Evolutionary conservation across 2,888 invertebrate genomes (phyloP).

Genomic region (Xestia c-nigrum): DNA sequence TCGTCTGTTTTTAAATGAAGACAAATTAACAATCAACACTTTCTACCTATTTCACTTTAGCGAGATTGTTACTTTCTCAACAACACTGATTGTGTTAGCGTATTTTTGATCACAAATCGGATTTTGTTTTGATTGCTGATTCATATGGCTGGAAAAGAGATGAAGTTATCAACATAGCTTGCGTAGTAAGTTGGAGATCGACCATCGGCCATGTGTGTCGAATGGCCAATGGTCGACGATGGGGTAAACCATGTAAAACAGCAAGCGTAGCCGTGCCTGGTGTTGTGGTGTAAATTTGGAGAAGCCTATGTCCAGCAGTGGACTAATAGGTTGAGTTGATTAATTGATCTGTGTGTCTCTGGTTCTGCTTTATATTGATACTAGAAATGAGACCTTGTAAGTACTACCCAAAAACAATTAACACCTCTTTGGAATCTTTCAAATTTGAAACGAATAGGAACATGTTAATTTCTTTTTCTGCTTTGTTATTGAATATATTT

Average conservation of each 20-base stretch:
- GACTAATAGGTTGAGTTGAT: neutral
- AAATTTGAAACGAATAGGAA: neutral
- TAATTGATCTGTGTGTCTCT: neutral
- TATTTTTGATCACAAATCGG: neutral
- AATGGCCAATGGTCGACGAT: neutral
- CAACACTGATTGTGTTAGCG: constrained; percentile 6
- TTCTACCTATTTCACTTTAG: constrained; percentile 42
- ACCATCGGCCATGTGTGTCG: neutral
- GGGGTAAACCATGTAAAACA: neutral
- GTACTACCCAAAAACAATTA: neutral
- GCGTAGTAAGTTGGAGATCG: neutral
- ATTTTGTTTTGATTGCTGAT: neutral
- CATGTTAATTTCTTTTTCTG: neutral
- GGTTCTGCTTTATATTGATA: neutral
- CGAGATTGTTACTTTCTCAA: constrained; percentile 37
- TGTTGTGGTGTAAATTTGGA: neutral
- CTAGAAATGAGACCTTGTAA: neutral
- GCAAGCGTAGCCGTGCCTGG: neutral
- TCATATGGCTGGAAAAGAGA: neutral
- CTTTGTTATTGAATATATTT: neutral
- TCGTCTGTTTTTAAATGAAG: constrained; percentile 31
- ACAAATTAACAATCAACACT: constrained; percentile 47
- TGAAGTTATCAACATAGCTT: neutral
- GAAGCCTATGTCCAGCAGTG: neutral
- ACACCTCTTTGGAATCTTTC: neutral